phyloP scores from a whole-genome alignment of 2,888 invertebrate species.

The Neoscelio sp. region DNA sequence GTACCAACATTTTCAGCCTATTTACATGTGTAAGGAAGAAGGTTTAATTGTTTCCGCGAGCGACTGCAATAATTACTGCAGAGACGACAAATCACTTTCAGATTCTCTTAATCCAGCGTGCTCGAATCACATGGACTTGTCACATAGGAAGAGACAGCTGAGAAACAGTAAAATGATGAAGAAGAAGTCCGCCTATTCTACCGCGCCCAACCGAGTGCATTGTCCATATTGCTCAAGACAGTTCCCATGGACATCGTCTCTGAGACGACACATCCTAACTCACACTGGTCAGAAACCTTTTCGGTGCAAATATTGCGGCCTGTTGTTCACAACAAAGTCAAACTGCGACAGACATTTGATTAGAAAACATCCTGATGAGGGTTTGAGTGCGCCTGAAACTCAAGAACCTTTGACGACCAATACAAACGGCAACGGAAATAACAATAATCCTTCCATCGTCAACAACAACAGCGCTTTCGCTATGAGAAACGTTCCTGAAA shows the following conservation, averaged over 20 bases:
- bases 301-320: constrained; percentile 96
- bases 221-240: constrained; percentile 97
- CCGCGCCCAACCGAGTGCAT: constrained; percentile 96
- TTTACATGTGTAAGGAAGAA: constrained; percentile 87
- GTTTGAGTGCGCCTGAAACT: constrained; percentile 80
- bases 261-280: constrained; percentile 96
- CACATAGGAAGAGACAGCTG: constrained; percentile 73
- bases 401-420: constrained; percentile 72
- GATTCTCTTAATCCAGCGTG: constrained; percentile 85
- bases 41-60: constrained; percentile 93
- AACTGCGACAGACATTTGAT: constrained; percentile 97
- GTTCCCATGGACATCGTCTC: constrained; percentile 98
- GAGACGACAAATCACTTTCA: constrained; percentile 91
- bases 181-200: constrained; percentile 97
- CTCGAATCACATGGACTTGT: constrained; percentile 71
- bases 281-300: constrained; percentile 99
- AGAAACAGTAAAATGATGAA: constrained; percentile 84
- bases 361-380: constrained; percentile 91
- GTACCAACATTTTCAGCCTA: constrained; percentile 80
- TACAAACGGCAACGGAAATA: constrained; percentile 64
- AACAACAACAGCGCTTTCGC: constrained; percentile 84
- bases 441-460: constrained; percentile 61
- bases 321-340: constrained; percentile 98
- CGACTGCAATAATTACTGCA: constrained; percentile 92
- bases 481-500: constrained; percentile 89